Percentiles rank a stretch among this genome's conserved stretches.
Conservation (phyloP, 2,797 vertebrate species). For the Zenarchopterus dispar region DNA sequence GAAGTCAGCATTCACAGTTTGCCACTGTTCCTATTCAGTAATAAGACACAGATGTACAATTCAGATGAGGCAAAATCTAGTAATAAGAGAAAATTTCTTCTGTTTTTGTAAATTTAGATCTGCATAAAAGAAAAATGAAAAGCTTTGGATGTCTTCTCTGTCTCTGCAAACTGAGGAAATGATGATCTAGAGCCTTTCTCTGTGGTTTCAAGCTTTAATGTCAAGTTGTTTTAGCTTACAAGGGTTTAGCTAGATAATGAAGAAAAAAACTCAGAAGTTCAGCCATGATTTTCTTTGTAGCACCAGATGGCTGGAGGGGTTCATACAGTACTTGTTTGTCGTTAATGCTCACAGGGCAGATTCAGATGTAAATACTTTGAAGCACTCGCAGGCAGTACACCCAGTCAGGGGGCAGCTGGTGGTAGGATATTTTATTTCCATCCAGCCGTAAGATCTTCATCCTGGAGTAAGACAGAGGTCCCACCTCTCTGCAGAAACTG, state of each 20-base stretch:
- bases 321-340: not conserved
- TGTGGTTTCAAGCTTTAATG: constrained; percentile 25
- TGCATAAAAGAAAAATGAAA: too few species aligned
- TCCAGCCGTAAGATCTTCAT: constrained; percentile 82
- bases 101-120: constrained; percentile 11
- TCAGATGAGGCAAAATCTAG: constrained; percentile 30
- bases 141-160: not conserved
- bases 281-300: not conserved
- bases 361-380: constrained; percentile 75
- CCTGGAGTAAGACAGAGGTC: constrained; percentile 78
- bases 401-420: constrained; percentile 81
- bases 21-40: constrained; percentile 48
- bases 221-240: constrained; percentile 13
- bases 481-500: constrained; percentile 81
- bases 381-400: constrained; percentile 81
- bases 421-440: constrained; percentile 77
- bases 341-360: not conserved
- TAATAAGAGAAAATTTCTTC: constrained; percentile 35
- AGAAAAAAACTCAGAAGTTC: constrained; percentile 10
- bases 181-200: not conserved
- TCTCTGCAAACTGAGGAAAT: constrained; percentile 20
- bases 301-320: constrained; percentile 1
- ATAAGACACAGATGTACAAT: constrained; percentile 62
- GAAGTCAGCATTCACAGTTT: constrained; percentile 40
- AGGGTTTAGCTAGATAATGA: constrained; percentile 2